phyloP scores from a whole-genome alignment of 2,113 vertebrate genomes.

The Zosterops borbonicus region DNA sequence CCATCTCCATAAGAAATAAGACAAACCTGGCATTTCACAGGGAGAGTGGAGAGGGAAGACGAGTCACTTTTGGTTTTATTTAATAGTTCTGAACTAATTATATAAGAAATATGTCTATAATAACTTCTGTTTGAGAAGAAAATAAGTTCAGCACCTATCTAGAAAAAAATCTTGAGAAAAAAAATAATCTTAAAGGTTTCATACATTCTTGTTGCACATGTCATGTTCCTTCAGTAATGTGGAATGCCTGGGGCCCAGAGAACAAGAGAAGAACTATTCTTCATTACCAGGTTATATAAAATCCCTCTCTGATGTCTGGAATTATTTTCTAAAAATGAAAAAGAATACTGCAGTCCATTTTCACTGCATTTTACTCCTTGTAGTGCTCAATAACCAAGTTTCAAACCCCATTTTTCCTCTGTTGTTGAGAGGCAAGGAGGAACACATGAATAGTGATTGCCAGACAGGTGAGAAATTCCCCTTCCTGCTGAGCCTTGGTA shows the following conservation, averaged over 20 bases:
- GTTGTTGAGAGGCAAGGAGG: neutral
- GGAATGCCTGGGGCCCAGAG: neutral
- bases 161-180: neutral
- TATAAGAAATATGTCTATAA: neutral
- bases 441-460: neutral
- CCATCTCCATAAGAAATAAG: neutral
- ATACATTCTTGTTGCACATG: neutral
- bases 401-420: neutral
- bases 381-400: neutral
- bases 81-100: neutral
- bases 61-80: neutral
- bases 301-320: neutral
- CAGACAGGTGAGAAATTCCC: neutral
- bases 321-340: slow-evolving; percentile 27
- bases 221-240: neutral
- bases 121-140: neutral
- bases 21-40: neutral
- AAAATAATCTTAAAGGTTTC: neutral
- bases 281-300: neutral
- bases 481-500: neutral
- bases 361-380: neutral
- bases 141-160: neutral
- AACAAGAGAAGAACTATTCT: neutral
- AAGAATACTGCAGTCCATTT: neutral
- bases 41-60: neutral